phyloP scores from a whole-genome alignment of 2,113 vertebrate genomes.

The Girardinichthys multiradiatus region DNA sequence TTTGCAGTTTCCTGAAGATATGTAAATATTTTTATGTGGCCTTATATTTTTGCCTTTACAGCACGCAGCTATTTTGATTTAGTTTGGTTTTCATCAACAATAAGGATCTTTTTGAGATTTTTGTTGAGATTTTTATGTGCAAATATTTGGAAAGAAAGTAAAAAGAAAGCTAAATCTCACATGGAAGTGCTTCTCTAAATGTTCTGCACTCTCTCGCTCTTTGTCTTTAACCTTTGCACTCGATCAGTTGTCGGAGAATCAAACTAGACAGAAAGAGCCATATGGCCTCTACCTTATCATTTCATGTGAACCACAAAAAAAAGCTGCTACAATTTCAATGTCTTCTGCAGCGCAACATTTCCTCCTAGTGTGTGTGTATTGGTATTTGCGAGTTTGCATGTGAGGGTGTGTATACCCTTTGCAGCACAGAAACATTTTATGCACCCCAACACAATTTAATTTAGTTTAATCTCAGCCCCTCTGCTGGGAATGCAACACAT shows the following conservation, averaged over 20 bases:
- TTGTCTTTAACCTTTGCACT: neutral
- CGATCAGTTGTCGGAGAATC: neutral
- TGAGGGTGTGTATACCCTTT: conserved; percentile 34
- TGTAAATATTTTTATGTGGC: neutral
- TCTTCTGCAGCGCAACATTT: conserved; percentile 12
- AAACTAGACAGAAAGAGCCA: neutral
- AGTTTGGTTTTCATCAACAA: neutral
- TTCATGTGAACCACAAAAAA: conserved; percentile 8
- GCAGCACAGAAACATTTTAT: conserved; percentile 69
- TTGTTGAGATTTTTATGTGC: no score
- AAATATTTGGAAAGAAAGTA: no score
- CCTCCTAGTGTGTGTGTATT: conserved; percentile 6
- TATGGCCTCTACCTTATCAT: neutral
- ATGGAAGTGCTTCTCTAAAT: neutral
- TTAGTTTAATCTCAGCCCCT: conserved; percentile 82
- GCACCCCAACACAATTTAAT: conserved; percentile 82
- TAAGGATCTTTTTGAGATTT: neutral
- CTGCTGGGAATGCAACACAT: conserved; percentile 79
- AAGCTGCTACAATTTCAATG: conserved; percentile 1
- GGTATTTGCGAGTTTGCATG: neutral
- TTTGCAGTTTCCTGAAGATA: conserved; percentile 5
- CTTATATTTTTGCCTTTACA: conserved; percentile 1
- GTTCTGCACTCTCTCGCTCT: neutral
- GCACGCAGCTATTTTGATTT: neutral
- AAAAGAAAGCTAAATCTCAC: no score